A percentile compares a stretch with the other conserved stretches of the same genome.
phyloP scores from a whole-genome alignment of 2,113 vertebrate genomes.

The Toxostoma redivivum region DNA sequence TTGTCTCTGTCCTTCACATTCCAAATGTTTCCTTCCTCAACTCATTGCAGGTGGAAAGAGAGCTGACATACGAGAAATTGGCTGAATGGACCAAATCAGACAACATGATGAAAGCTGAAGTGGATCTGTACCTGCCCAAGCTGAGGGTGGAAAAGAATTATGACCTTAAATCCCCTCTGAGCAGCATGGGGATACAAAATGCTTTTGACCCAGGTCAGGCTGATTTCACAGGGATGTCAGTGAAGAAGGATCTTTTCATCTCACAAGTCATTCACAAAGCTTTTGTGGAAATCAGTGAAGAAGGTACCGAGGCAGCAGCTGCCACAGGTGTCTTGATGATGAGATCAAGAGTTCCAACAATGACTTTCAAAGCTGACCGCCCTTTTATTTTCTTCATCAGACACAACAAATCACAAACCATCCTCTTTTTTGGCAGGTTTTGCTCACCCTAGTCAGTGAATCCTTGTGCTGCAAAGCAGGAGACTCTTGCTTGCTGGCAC shows the following conservation, averaged over 20 bases:
- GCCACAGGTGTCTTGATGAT: slow-evolving; percentile 67
- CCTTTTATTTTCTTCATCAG: slow-evolving; percentile 77
- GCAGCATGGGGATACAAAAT: slow-evolving; percentile 80
- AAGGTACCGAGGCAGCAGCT: slow-evolving; percentile 86
- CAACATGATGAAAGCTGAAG: slow-evolving; percentile 69
- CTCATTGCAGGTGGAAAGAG: slow-evolving; percentile 74
- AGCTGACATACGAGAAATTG: slow-evolving; percentile 78
- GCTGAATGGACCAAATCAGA: slow-evolving; percentile 73
- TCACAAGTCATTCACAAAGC: slow-evolving; percentile 87
- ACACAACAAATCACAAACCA: slow-evolving; percentile 62
- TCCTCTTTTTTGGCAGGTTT: slow-evolving; percentile 73
- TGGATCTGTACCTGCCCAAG: slow-evolving; percentile 76
- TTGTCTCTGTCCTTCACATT: neutral
- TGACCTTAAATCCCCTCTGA: slow-evolving; percentile 71
- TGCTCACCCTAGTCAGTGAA: slow-evolving; percentile 54
- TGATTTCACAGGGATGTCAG: slow-evolving; percentile 85
- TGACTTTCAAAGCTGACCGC: slow-evolving; percentile 65
- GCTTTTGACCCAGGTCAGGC: slow-evolving; percentile 66
- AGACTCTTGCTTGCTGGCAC: neutral
- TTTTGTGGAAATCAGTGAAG: slow-evolving; percentile 87
- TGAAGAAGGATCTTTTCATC: slow-evolving; percentile 72
- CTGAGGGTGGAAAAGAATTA: slow-evolving; percentile 82
- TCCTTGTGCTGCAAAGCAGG: neutral
- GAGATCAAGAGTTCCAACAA: slow-evolving; percentile 27
- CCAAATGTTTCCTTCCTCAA: neutral